Base-by-base conservation (phyloP, 1,140 invertebrate genomes). In the Euschistus heros region DNA sequence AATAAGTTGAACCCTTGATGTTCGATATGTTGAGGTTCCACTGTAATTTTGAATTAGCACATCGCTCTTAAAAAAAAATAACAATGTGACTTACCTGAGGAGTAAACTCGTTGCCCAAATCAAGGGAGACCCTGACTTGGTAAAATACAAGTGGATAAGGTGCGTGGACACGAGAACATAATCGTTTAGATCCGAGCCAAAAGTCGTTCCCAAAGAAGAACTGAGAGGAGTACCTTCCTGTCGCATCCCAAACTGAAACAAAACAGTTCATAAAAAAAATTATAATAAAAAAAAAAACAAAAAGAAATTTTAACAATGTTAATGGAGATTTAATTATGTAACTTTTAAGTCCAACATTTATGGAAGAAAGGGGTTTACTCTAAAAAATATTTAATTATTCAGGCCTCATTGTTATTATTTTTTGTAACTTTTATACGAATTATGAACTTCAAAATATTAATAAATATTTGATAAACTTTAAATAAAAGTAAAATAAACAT, bases 171-270 rank as follows among this genome's bases (percentile, higher is more conserved):
- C 70, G 70, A 10, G 52, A 62, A 72, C 86, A 89, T 1, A 84
- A 78, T 14, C 78, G 79, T 52, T 80, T 79, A 30, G 88, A 89
- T 1, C 89, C 89, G 57, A 90, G 75, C 88, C 88, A 91, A 75
- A 86, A 89, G 70, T 88, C 85, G 72, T 89, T 90, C 8, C 88
- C 89, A 70, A 89, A 91, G 70, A 89, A 80, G 68, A 89, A 82
- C 70, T 88, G 86, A 1, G 86, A 85, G 2, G 82, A 84, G 75
- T 91, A 91, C 60, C 86, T 83, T n/a, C 88, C 89, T 24, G 87
- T 89, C 2, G 88, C 84, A 72, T 91, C 89, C 62, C 81, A 85
- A 75, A 89, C 88, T 91, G 79, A 15, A 81, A 81, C 65, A 67
- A 52, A 65, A 47, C 3, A 52, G 17, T n/a, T n/a, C 6, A 52